Conservation (phyloP, 2,113 vertebrate genomes). For the Ciconia boyciana region DNA sequence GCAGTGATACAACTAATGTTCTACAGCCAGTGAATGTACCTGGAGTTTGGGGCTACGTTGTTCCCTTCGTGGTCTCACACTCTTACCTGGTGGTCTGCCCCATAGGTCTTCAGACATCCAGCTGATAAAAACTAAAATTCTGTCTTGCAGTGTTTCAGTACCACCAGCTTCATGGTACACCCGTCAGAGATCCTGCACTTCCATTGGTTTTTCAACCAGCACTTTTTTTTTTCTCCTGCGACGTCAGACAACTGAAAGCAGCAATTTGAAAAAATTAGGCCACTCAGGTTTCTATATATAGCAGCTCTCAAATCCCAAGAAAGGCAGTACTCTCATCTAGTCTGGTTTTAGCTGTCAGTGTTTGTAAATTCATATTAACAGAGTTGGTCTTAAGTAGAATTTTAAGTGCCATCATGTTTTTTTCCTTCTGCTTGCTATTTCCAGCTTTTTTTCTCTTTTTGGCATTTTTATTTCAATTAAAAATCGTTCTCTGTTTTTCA, state of each 20-base stretch:
- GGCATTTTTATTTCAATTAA: neutral
- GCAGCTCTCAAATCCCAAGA: neutral
- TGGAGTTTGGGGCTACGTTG: neutral
- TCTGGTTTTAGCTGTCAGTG: conserved; percentile 21
- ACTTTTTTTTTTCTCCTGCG: neutral
- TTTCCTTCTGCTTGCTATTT: neutral
- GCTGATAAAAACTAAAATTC: neutral
- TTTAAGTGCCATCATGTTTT: neutral
- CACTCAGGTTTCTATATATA: conserved; percentile 35
- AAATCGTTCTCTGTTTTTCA: neutral
- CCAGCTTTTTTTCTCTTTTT: neutral
- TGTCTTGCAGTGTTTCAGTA: neutral
- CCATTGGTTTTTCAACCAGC: neutral
- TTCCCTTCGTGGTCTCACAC: neutral
- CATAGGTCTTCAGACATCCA: neutral
- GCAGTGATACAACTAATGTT: neutral
- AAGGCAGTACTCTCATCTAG: neutral
- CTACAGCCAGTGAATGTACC: neutral
- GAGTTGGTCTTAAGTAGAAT: conserved; percentile 10
- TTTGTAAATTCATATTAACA: conserved; percentile 38
- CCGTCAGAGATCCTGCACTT: neutral
- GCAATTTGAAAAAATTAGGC: conserved; percentile 25
- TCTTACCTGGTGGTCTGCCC: neutral
- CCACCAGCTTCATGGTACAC: neutral
- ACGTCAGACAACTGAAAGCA: neutral